Percentiles rank a stretch among this genome's conserved stretches.
Conservation (phyloP, 2,888 invertebrate genomes). For the Camptogramma bilineatum region DNA sequence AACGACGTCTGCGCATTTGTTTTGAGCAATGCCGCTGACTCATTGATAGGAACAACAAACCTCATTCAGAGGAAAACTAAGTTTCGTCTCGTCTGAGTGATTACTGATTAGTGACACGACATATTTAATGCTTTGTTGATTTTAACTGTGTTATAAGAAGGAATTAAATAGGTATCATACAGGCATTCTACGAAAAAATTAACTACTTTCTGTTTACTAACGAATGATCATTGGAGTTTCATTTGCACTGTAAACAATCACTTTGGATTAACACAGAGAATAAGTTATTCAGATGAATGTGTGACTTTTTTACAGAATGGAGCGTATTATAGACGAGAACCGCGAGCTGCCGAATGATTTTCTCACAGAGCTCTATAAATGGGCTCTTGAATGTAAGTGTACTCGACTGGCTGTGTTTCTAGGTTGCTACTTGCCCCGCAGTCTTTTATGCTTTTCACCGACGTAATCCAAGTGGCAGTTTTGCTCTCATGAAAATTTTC, state of each 20-base stretch:
- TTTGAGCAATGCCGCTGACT: constrained; percentile 72
- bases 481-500: constrained; percentile 43
- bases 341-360: constrained; percentile 88
- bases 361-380: constrained; percentile 90
- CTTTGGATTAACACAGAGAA: constrained; percentile 35
- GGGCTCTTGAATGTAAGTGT: constrained; percentile 93
- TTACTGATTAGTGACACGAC: constrained; percentile 46
- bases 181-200: constrained; percentile 34
- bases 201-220: constrained; percentile 38
- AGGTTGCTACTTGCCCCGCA: constrained; percentile 31
- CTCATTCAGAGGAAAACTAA: constrained; percentile 68
- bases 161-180: constrained; percentile 45
- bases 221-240: constrained; percentile 29
- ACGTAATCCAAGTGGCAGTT: constrained; percentile 44
- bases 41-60: constrained; percentile 72
- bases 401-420: constrained; percentile 43
- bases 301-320: constrained; percentile 84
- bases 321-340: constrained; percentile 84
- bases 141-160: constrained; percentile 46
- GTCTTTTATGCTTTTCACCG: constrained; percentile 48
- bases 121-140: constrained; percentile 52
- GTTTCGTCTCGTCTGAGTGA: constrained; percentile 64
- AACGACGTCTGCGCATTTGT: constrained; percentile 75
- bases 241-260: constrained; percentile 19
- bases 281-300: constrained; percentile 28